A percentile compares a stretch with the other conserved stretches of the same genome.
Conservation (phyloP, 2,888 invertebrate genomes). For the Zonitis immaculata region DNA sequence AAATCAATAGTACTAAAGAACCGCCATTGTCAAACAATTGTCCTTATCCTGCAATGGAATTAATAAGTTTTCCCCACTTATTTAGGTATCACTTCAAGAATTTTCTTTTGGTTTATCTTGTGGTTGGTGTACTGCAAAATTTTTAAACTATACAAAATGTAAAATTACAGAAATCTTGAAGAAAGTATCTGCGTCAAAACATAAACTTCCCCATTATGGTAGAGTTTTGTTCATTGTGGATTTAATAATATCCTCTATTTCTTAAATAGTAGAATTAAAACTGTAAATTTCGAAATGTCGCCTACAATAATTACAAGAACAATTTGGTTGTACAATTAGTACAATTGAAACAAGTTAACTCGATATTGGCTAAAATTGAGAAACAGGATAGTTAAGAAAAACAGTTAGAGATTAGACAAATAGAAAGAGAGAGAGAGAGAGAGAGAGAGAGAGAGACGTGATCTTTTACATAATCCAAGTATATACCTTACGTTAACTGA, state of each 20-base stretch:
- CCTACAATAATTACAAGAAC: conserved; percentile 3
- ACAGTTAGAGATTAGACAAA: no score
- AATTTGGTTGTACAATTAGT: conserved; percentile 25
- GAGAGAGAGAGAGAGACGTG: conserved; percentile 24
- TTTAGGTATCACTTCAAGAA: no score
- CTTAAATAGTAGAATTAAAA: conserved; percentile 23
- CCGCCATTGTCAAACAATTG: no score
- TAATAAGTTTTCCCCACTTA: no score
- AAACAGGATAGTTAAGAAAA: no score
- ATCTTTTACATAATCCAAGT: conserved; percentile 18
- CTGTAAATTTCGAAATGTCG: neutral
- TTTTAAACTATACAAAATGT: no score
- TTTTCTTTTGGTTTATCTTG: no score
- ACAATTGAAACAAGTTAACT: conserved; percentile 28
- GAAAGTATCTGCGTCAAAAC: no score
- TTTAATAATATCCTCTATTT: conserved; percentile 5
- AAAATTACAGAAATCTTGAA: no score
- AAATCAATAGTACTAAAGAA: no score
- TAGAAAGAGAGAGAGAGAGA: neutral
- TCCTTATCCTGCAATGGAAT: no score
- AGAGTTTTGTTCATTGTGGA: neutral
- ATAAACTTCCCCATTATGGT: neutral
- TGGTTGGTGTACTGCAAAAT: no score
- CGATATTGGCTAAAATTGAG: conserved; percentile 28
- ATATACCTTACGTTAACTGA: conserved; percentile 12